Conservation (phyloP, 1,140 invertebrate species). For the Amphibalanus amphitrite region DNA sequence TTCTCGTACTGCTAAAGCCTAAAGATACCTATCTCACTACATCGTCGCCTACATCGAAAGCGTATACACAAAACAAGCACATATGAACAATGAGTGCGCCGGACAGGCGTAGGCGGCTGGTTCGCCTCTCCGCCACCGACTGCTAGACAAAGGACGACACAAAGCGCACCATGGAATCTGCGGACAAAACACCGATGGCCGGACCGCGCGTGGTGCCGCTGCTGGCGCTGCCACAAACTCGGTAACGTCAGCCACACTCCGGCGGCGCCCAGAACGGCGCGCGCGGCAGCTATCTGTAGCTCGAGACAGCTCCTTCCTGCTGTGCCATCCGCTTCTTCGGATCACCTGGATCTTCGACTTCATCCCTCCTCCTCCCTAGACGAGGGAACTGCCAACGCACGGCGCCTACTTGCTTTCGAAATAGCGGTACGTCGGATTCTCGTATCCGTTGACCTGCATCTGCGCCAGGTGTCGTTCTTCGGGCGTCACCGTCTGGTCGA, state of each 20-base stretch:
- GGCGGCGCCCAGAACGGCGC: too few species aligned
- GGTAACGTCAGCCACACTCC: too few species aligned
- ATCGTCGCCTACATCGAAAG: not conserved
- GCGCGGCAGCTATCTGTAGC: too few species aligned
- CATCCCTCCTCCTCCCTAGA: too few species aligned
- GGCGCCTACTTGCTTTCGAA: conserved; percentile 64
- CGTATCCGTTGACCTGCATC: conserved; percentile 99
- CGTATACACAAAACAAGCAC: not conserved
- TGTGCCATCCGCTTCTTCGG: too few species aligned
- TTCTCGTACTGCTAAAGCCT: not conserved
- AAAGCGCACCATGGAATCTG: not conserved
- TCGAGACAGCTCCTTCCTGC: too few species aligned
- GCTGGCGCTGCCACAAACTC: not conserved
- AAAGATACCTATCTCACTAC: too few species aligned
- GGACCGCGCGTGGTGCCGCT: too few species aligned
- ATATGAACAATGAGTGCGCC: not conserved
- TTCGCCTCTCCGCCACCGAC: not conserved
- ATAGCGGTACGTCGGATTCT: conserved; percentile 99
- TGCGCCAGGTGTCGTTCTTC: conserved; percentile 96
- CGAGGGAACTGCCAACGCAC: not conserved
- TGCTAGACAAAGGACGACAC: not conserved
- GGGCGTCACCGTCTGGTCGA: conserved; percentile 68
- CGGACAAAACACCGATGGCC: not conserved
- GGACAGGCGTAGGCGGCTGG: too few species aligned
- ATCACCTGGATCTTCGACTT: too few species aligned